Evolutionary conservation across 2,113 vertebrate genomes (phyloP).

Genomic region (Grammomys dolichurus): DNA sequence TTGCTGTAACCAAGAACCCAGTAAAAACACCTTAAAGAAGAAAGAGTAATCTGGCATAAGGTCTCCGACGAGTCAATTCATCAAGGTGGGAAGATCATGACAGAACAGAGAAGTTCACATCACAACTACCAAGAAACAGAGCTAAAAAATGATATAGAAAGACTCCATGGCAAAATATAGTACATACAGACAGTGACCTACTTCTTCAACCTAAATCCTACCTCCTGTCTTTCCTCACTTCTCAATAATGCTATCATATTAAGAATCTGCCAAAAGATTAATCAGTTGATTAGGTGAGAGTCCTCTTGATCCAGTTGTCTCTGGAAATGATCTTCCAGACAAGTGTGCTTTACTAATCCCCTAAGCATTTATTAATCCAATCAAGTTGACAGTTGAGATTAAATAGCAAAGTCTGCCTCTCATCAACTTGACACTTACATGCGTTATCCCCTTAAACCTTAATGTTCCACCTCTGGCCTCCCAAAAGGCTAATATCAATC

Average conservation of each 20-base stretch:
- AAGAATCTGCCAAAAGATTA: neutral
- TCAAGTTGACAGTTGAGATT: neutral
- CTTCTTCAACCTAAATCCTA: neutral
- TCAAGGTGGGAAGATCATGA: neutral
- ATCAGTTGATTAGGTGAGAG: neutral
- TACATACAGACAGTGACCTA: neutral
- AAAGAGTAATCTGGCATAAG: neutral
- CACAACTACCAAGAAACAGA: neutral
- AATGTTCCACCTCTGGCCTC: neutral
- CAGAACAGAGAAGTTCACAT: neutral
- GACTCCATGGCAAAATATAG: neutral
- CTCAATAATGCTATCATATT: neutral
- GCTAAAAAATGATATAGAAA: neutral
- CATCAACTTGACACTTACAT: neutral
- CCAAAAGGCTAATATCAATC: neutral
- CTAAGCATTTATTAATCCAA: neutral
- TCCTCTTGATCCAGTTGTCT: neutral
- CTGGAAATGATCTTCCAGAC: neutral
- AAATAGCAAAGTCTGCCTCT: neutral
- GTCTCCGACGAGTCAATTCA: neutral
- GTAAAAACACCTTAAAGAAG: neutral
- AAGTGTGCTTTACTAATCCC: neutral
- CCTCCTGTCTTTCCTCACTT: neutral
- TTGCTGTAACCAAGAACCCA: neutral
- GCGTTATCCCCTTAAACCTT: neutral